Evolutionary conservation across 2,888 invertebrate genomes (phyloP).

Genomic region (Dioctria rufipes): DNA sequence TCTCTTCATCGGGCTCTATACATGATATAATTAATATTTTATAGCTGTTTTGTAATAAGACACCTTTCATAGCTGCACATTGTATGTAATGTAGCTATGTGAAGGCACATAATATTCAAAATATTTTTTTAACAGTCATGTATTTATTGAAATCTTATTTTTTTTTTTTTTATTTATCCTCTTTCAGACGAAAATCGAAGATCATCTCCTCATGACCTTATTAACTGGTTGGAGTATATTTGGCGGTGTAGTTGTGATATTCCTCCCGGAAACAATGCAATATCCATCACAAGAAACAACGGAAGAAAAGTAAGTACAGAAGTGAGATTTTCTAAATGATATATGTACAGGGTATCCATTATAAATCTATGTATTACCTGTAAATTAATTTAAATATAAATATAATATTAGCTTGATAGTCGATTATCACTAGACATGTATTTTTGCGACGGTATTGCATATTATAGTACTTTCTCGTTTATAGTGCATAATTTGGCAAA

Average conservation of each 20-base stretch:
- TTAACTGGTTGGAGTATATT: conserved; percentile 80
- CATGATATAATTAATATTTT: background rate
- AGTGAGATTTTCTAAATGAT: background rate
- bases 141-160: conserved; percentile 24
- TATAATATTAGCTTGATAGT: no score
- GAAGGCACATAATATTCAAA: no score
- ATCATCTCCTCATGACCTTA: conserved; percentile 80
- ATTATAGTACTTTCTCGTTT: no score
- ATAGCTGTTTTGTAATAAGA: background rate
- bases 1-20: no score
- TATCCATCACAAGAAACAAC: conserved; percentile 57
- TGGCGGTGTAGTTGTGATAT: conserved; percentile 81
- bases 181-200: conserved; percentile 76
- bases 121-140: no score
- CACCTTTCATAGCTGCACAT: background rate
- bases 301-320: conserved; percentile 58
- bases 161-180: conserved; percentile 44
- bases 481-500: no score
- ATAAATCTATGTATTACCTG: no score
- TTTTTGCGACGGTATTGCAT: no score
- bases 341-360: no score
- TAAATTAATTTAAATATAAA: no score
- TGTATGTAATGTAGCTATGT: no score
- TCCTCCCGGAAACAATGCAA: conserved; percentile 82
- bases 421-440: no score